Percentiles rank a stretch among this genome's conserved stretches.
phyloP scores from a whole-genome alignment of 1,140 invertebrate species.

The Panulirus ornatus region DNA sequence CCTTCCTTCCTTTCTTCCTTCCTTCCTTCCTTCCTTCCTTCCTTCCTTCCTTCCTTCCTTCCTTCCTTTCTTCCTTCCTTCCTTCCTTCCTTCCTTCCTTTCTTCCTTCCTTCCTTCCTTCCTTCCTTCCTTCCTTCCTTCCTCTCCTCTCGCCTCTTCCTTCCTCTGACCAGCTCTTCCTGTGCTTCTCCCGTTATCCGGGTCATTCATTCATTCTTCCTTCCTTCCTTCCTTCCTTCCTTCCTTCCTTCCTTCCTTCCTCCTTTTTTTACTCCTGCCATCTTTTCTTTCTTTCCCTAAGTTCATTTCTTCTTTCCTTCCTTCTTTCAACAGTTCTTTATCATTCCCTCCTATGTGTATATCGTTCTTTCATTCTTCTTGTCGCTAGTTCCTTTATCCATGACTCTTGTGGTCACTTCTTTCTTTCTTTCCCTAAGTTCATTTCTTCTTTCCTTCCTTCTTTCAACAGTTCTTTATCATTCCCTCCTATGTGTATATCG shows the following conservation, averaged over 20 bases:
- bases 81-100: background rate
- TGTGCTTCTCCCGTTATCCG: background rate
- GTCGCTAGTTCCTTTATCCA: too few species aligned
- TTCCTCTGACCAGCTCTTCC: background rate
- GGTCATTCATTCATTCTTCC: background rate
- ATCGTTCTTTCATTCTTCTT: too few species aligned
- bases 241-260: background rate
- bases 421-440: background rate
- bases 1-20: background rate
- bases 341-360: background rate
- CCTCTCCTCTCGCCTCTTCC: background rate
- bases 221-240: background rate
- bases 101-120: background rate
- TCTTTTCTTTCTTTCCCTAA: background rate
- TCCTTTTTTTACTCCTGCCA: background rate
- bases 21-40: background rate
- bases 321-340: background rate
- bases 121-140: background rate
- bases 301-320: too few species aligned
- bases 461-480: background rate
- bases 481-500: background rate
- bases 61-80: background rate
- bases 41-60: background rate
- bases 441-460: background rate
- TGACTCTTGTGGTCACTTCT: too few species aligned